Percentiles rank a stretch among this genome's conserved stretches.
phyloP scores from a whole-genome alignment of 2,113 vertebrate genomes.

The Aspiorhynchus laticeps region DNA sequence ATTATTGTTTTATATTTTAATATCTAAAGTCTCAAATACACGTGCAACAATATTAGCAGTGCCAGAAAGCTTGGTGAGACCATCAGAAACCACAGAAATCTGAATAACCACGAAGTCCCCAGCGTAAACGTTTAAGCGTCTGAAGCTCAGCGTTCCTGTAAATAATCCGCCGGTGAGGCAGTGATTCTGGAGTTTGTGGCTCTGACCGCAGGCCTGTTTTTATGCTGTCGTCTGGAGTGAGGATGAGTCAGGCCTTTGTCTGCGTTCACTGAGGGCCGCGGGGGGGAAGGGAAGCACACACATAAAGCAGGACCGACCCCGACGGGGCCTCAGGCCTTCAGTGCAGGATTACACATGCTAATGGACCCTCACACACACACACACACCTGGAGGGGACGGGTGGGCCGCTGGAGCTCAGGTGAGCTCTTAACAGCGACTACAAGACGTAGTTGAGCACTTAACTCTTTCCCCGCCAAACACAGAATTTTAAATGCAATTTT shows the following conservation, averaged over 20 bases:
- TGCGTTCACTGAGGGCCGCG: conserved; percentile 25
- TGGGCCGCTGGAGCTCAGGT: too few relatives aligned
- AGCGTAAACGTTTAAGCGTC: background rate
- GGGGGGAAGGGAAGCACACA: conserved; percentile 26
- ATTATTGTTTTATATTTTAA: background rate
- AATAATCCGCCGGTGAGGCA: background rate
- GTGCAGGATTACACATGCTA: conserved; percentile 29
- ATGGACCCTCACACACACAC: too few relatives aligned
- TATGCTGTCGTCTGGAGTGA: conserved; percentile 38
- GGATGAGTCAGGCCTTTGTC: conserved; percentile 59
- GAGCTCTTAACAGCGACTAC: too few relatives aligned
- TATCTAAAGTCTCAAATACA: background rate
- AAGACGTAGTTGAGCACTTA: too few relatives aligned
- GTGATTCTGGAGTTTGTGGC: conserved; percentile 7
- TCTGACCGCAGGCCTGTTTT: conserved; percentile 26
- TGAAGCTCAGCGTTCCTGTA: background rate
- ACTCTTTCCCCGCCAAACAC: too few relatives aligned
- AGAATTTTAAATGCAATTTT: too few relatives aligned
- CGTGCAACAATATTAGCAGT: background rate
- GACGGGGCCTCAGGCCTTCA: background rate
- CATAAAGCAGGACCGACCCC: conserved; percentile 21
- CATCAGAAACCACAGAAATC: background rate
- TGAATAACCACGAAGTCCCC: background rate
- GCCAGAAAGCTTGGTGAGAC: background rate
- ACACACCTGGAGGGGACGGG: too few relatives aligned